Percentiles rank a stretch among this genome's conserved stretches.
These are phyloP conservation scores for Aleiodes alternator DNA, from an alignment of 2,888 invertebrate species.

Conservation along the genomic window DNA sequence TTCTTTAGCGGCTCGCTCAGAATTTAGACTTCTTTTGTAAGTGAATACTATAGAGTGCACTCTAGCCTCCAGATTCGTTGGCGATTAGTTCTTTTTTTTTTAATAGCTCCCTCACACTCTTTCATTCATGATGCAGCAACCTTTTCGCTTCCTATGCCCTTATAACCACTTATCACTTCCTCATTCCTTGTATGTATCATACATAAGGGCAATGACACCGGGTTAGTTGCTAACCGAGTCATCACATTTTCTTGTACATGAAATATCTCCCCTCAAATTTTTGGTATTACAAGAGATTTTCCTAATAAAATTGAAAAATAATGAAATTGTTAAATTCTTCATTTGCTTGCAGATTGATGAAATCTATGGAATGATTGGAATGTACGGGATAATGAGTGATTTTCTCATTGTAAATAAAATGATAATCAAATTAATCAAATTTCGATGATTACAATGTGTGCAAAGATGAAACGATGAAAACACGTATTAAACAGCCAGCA, in stretches of 20 bases:
- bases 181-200: constrained; percentile 31
- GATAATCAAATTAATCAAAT: not conserved
- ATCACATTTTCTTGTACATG: constrained; percentile 20
- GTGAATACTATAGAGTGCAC: constrained; percentile 48
- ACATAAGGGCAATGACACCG: constrained; percentile 39
- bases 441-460: constrained; percentile 1
- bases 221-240: constrained; percentile 28
- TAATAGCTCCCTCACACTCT: constrained; percentile 56
- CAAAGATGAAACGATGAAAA: constrained; percentile 28
- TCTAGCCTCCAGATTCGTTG: constrained; percentile 64
- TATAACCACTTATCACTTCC: constrained; percentile 20
- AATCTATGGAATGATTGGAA: not conserved
- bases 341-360: constrained; percentile 13
- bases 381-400: constrained; percentile 11
- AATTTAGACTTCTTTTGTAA: constrained; percentile 41
- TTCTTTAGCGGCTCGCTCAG: constrained; percentile 33
- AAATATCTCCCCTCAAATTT: not conserved
- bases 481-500: constrained; percentile 16
- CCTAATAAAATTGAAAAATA: no score
- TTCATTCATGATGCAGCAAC: constrained; percentile 50
- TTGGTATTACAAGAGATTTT: not conserved
- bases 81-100: constrained; percentile 63
- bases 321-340: not conserved
- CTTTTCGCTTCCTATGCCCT: constrained; percentile 28
- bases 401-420: constrained; percentile 5